Base-by-base conservation (phyloP, 2,888 invertebrate species). In the Fabriciana adippe region DNA sequence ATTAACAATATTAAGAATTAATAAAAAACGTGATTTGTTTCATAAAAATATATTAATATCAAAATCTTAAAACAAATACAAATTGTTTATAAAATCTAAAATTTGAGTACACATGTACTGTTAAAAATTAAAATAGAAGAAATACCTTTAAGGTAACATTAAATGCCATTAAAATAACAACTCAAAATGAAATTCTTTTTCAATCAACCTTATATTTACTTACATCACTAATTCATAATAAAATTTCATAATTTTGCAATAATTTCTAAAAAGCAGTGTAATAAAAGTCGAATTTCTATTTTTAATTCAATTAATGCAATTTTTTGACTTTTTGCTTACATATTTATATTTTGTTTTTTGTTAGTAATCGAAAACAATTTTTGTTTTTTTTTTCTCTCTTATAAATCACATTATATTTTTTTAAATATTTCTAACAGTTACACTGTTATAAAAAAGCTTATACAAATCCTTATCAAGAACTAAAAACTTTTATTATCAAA, bases 21-120 rank as follows among this genome's bases (percentile, higher is more conserved):
- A n/a, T n/a, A 59, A 47, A 15, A 21, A 26, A 13, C 13, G 1
- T n/a, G 14, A 13, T 16, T 48, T n/a, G 3, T 2, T 31, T 31
- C 3, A 48, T 26, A n/a, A n/a, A 59, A 26, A 48, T 59, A 59
- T 59, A 59, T 59, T 59, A 59, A 47, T 59, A 59, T 26, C 26
- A 16, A 48, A 59, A 59, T 59, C 13, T 47, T 59, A 48, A 59
- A 48, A 59, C 59, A 59, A 59, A 26, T 21, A 59, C 26, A 26
- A 59, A 45, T 48, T 35, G n/a, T 11, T 13, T 0, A 47, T 5
- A 47, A 48, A 48, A 26, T 16, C 11, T 59, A n/a, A 16, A 59
- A 59, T 2, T 15, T 1, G 31, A 48, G 59, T 59, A 59, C 59
- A 59, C 14, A 31, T 59, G 59, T 59, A 59, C 59, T 16, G 11